Conservation (phyloP, 2,888 invertebrate species). For the Clostera curtula region DNA sequence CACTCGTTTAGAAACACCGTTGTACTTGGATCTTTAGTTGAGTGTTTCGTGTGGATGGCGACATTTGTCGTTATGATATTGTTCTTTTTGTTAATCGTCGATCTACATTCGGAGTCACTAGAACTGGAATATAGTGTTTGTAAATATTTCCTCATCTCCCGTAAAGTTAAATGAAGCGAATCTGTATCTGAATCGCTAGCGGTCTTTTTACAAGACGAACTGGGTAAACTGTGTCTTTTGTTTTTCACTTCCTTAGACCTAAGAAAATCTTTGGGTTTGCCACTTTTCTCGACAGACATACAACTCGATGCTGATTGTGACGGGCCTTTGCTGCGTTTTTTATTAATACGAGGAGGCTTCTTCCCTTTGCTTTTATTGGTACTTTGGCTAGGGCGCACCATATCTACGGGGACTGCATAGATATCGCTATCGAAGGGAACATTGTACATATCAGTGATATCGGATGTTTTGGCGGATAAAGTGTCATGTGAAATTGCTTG, state of each 20-base stretch:
- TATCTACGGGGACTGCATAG: conserved; percentile 90
- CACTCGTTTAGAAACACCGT: conserved; percentile 49
- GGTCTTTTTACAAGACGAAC: conserved; percentile 75
- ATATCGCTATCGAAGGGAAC: conserved; percentile 92
- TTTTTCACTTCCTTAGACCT: conserved; percentile 57
- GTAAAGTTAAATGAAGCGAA: conserved; percentile 86
- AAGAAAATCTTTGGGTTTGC: conserved; percentile 40
- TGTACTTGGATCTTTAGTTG: conserved; percentile 43
- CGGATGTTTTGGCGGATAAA: conserved; percentile 78
- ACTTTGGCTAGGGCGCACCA: conserved; percentile 76
- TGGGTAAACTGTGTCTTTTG: conserved; percentile 82
- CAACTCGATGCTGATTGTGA: conserved; percentile 36
- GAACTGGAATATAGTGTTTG: conserved; percentile 87
- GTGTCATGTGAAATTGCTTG: conserved; percentile 93
- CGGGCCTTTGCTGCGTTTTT: conserved; percentile 54
- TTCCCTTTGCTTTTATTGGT: conserved; percentile 54
- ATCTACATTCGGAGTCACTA: conserved; percentile 77
- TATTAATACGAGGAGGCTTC: conserved; percentile 46
- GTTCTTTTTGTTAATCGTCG: conserved; percentile 63
- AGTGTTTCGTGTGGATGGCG: conserved; percentile 44
- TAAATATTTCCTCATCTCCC: conserved; percentile 88
- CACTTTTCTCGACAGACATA: conserved; percentile 32
- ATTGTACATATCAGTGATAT: conserved; percentile 90
- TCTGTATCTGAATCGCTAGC: conserved; percentile 77
- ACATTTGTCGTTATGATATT: conserved; percentile 62